Percentiles rank a stretch among this genome's conserved stretches.
Conservation (phyloP, 1,140 invertebrate genomes). For the Drosophila simulans region DNA sequence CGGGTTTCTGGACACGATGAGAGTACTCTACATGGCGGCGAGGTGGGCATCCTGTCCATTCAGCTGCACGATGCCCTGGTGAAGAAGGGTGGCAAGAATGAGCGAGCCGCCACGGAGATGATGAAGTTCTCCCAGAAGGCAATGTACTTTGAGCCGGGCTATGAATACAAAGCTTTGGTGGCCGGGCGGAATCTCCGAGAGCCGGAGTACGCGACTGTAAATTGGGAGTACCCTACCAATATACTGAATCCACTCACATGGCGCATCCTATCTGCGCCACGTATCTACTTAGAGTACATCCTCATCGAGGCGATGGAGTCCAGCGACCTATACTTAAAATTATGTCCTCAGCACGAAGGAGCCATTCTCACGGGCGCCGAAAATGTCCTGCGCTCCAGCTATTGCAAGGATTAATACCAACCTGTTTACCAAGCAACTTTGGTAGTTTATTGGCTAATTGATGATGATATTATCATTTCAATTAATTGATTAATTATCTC, state of each 20-base stretch:
- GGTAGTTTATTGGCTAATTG: neutral
- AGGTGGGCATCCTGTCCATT: constrained; percentile 88
- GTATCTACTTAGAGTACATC: constrained; percentile 89
- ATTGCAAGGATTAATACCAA: constrained; percentile 81
- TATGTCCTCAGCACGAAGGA: constrained; percentile 86
- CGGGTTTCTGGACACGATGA: constrained; percentile 90
- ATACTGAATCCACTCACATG: constrained; percentile 93
- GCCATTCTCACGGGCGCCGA: constrained; percentile 86
- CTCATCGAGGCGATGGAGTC: constrained; percentile 89
- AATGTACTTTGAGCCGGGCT: constrained; percentile 89
- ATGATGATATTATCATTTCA: neutral
- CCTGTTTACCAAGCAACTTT: neutral
- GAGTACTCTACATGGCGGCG: constrained; percentile 90
- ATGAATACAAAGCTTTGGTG: constrained; percentile 88
- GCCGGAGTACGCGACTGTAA: constrained; percentile 88
- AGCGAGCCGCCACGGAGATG: constrained; percentile 85
- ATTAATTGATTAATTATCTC: neutral
- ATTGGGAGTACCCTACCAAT: constrained; percentile 91
- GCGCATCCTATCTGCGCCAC: constrained; percentile 90
- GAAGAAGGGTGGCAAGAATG: constrained; percentile 25
- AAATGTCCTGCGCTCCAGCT: constrained; percentile 86
- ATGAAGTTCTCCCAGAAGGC: constrained; percentile 85
- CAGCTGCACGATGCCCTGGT: constrained; percentile 86
- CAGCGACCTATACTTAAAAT: constrained; percentile 85
- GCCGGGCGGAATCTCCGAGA: constrained; percentile 88